These are phyloP conservation scores for Chymomyza costata DNA, from an alignment of 1,140 invertebrate genomes.

Conservation along the genomic window DNA sequence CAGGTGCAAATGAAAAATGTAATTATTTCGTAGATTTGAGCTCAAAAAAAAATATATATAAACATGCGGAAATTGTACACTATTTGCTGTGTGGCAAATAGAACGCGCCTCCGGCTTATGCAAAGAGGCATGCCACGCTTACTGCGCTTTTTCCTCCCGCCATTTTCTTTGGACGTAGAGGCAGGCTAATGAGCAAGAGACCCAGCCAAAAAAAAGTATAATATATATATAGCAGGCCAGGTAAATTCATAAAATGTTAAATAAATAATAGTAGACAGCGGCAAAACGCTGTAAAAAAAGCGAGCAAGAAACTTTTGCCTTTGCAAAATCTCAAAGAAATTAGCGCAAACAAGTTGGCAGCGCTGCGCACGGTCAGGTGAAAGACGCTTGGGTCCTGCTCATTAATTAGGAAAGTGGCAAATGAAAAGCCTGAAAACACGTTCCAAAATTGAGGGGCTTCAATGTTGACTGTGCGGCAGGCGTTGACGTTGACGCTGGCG, in stretches of 20 bases:
- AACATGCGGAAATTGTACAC: constrained; percentile 54
- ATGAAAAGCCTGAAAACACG: constrained; percentile 67
- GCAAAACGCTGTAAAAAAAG: constrained; percentile 20
- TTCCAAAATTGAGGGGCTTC: constrained; percentile 37
- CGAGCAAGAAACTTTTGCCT: constrained; percentile 52
- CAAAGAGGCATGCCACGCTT: background rate
- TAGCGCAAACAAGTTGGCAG: constrained; percentile 54
- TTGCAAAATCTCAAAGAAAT: constrained; percentile 57
- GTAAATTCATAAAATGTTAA: constrained; percentile 53
- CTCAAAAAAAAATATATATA: constrained; percentile 40
- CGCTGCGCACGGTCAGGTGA: constrained; percentile 4
- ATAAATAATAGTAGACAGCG: constrained; percentile 63
- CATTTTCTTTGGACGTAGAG: too few species aligned
- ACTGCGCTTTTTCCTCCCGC: too few species aligned
- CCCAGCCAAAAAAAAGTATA: constrained; percentile 36
- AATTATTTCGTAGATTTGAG: constrained; percentile 70
- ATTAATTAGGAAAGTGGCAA: constrained; percentile 73
- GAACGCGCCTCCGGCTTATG: constrained; percentile 23
- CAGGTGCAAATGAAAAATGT: constrained; percentile 72
- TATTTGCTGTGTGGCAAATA: constrained; percentile 39
- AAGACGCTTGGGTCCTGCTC: constrained; percentile 41
- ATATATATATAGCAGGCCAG: too few species aligned
- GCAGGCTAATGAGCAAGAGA: constrained; percentile 37
- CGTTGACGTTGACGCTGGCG: background rate
- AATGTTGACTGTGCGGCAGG: background rate